phyloP scores from a whole-genome alignment of 2,888 invertebrate genomes.

The Leptinotarsa juncta region DNA sequence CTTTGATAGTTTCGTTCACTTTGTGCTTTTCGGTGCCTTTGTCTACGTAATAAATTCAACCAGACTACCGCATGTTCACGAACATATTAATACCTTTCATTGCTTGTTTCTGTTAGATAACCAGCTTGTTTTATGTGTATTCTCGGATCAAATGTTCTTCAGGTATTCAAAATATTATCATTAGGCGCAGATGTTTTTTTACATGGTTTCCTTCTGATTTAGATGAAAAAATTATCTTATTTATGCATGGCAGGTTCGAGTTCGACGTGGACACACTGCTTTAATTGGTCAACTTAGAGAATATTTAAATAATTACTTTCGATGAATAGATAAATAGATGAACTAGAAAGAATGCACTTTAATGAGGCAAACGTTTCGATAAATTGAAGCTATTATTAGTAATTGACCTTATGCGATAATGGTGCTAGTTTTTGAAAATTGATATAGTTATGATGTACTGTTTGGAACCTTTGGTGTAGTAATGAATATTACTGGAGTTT shows the following conservation, averaged over 20 bases:
- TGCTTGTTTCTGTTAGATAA: conserved; percentile 4
- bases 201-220: not conserved
- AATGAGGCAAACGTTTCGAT: not conserved
- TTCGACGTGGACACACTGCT: not conserved
- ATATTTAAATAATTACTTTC: not conserved
- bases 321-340: not conserved
- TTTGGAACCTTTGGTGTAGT: no score
- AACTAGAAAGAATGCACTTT: not conserved
- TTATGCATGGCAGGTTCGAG: not conserved
- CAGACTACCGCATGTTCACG: not conserved
- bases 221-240: not conserved
- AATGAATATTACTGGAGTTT: no score
- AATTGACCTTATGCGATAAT: no score
- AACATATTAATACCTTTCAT: not conserved
- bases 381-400: not conserved
- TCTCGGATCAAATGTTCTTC: not conserved
- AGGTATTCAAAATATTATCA: conserved; percentile 30
- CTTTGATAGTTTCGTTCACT: conserved; percentile 23
- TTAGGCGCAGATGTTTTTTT: conserved; percentile 17
- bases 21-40: conserved; percentile 18
- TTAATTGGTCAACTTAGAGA: conserved; percentile 5
- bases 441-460: no score
- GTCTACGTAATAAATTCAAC: conserved; percentile 8
- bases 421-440: no score
- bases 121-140: not conserved